Percentiles rank a stretch among this genome's conserved stretches.
Evolutionary conservation across 2,888 invertebrate species (phyloP).

Genomic region (Leptopilina myrica): DNA sequence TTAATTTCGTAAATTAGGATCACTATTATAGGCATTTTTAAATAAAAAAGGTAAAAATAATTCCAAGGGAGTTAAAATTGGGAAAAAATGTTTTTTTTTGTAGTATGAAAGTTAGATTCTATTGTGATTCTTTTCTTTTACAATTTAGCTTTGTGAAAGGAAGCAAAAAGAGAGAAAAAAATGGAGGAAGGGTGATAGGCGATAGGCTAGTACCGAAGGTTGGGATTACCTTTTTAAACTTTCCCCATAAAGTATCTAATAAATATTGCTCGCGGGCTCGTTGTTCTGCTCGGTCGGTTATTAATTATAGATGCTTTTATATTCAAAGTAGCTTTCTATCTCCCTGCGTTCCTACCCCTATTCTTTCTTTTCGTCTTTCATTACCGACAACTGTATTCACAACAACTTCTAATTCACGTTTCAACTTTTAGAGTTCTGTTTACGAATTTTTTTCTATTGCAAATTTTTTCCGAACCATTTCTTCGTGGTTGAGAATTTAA

Average conservation of each 20-base stretch:
- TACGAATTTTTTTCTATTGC: not conserved
- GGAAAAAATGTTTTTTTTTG: not conserved
- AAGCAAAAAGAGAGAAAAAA: constrained; percentile 49
- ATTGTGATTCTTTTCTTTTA: constrained; percentile 47
- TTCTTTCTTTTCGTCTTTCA: constrained; percentile 48
- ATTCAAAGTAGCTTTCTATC: constrained; percentile 68
- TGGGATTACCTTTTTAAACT: constrained; percentile 71
- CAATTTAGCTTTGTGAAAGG: constrained; percentile 60
- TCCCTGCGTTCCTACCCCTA: constrained; percentile 19
- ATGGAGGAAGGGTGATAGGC: constrained; percentile 49
- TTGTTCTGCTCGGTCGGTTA: constrained; percentile 65
- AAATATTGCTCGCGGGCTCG: constrained; percentile 68
- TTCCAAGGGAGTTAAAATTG: no score
- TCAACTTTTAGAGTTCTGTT: constrained; percentile 46
- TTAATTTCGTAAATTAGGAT: constrained; percentile 55
- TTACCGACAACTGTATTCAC: constrained; percentile 41
- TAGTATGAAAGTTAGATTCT: not conserved
- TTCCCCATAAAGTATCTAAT: constrained; percentile 70
- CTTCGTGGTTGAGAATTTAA: no score
- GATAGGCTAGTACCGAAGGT: constrained; percentile 57
- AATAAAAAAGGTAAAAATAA: no score
- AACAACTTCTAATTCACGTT: constrained; percentile 37
- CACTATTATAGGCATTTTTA: no score
- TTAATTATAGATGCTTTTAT: constrained; percentile 73
- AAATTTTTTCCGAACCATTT: no score